Percentiles rank a stretch among this genome's conserved stretches.
phyloP scores from a whole-genome alignment of 2,113 vertebrate genomes.

The Siniperca knerii region DNA sequence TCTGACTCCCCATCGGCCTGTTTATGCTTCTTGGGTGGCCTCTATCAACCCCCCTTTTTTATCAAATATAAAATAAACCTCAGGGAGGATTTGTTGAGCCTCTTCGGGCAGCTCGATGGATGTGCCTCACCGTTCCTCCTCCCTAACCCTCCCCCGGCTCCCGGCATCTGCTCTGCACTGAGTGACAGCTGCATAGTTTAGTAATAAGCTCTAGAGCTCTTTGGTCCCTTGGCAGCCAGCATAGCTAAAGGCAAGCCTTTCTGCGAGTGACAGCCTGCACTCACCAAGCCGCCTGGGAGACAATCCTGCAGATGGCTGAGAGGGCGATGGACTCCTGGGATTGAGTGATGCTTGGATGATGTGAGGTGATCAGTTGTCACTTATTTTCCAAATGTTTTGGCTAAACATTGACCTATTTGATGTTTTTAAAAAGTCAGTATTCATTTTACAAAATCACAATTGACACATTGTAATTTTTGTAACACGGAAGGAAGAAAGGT shows the following conservation, averaged over 20 bases:
- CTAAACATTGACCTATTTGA: not conserved
- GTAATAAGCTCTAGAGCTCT: slow-evolving; percentile 47
- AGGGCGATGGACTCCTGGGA: not conserved
- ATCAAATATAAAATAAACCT: slow-evolving; percentile 53
- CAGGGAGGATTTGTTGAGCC: slow-evolving; percentile 33
- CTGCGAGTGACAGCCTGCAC: slow-evolving; percentile 57
- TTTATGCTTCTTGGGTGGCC: slow-evolving; percentile 31
- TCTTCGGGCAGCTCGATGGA: slow-evolving; percentile 36
- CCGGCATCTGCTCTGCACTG: not conserved
- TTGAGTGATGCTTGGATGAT: not conserved
- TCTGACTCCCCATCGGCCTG: slow-evolving; percentile 14
- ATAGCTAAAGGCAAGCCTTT: slow-evolving; percentile 57
- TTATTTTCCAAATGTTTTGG: not conserved
- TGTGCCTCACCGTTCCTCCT: slow-evolving; percentile 4
- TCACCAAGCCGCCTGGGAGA: slow-evolving; percentile 41
- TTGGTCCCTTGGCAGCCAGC: slow-evolving; percentile 29
- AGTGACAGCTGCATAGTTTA: slow-evolving; percentile 57
- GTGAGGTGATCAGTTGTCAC: slow-evolving; percentile 5
- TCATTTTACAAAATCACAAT: not conserved
- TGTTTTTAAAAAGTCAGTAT: not conserved
- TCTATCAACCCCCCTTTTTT: slow-evolving; percentile 35
- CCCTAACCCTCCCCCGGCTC: not conserved
- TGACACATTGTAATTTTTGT: not conserved
- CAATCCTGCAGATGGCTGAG: slow-evolving; percentile 40
- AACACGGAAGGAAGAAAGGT: not conserved